phyloP scores from a whole-genome alignment of 2,113 vertebrate genomes.

The Tauraco erythrolophus region DNA sequence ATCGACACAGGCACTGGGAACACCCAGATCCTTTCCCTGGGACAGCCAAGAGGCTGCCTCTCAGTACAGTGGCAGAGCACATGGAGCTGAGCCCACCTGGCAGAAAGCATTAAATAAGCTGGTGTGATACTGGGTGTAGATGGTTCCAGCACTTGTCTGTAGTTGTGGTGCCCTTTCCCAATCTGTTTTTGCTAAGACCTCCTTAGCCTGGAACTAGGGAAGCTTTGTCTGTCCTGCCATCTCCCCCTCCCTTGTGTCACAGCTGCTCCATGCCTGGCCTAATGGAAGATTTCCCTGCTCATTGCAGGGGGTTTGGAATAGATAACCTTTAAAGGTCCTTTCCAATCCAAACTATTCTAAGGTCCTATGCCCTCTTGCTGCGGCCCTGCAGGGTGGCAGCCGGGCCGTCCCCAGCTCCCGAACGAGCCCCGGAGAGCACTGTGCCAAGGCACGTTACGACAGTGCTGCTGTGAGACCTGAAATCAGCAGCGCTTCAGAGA shows the following conservation, averaged over 20 bases:
- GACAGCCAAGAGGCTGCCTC: neutral
- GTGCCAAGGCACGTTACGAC: neutral
- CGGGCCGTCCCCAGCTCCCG: neutral
- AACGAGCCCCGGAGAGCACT: rapidly evolving
- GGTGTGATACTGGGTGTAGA: neutral
- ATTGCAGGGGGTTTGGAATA: neutral
- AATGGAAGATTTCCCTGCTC: neutral
- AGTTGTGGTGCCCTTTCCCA: neutral
- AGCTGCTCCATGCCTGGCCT: neutral
- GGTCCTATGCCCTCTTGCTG: neutral
- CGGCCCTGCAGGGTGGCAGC: neutral
- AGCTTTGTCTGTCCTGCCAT: neutral
- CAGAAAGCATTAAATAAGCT: neutral
- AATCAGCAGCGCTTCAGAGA: neutral
- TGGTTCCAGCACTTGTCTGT: neutral
- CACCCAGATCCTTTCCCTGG: neutral
- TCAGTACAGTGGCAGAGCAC: rapidly evolving
- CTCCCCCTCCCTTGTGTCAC: neutral
- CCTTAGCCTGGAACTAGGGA: neutral
- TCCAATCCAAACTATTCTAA: neutral
- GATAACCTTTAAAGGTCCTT: neutral
- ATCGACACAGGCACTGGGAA: neutral
- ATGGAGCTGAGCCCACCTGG: neutral
- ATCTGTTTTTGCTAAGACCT: neutral
- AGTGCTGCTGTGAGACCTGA: neutral